Base-by-base conservation (phyloP, 2,888 invertebrate genomes). In the Camptogramma bilineatum region DNA sequence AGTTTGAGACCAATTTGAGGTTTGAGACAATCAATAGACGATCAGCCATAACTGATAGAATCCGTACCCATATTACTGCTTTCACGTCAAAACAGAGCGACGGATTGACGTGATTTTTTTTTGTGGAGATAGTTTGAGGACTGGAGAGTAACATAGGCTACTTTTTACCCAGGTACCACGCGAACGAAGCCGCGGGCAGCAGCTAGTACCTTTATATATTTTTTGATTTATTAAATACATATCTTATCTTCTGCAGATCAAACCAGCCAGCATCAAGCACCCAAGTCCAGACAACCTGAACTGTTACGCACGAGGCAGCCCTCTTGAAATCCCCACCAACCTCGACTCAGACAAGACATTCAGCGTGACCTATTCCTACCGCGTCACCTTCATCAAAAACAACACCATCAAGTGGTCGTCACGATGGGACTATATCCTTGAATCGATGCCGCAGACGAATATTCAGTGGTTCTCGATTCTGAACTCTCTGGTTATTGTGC, bases 391-490 rank as follows among this genome's bases (percentile, higher is more conserved):
- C 87, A 92, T 95, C 78, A 94, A 94, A 80, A 96, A 97, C 79
- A 96, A 97, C 85, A 95, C 95, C 0, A 96, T 98, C 13, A 99
- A 98, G 90, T 99, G 99, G 99, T 99, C 99, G 0, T 99, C 99
- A 0, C 95, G 99, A 80, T 99, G 99, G 99, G 99, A 99, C 89
- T 99, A 99, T 87, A 99, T 99, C 70, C 93, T 99, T 64, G 98
- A 99, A 89, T 98, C 99, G 0, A 98, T 99, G 97, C 99, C 98
- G 0, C 98, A 99, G 85, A 98, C 99, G 0, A 99, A 99, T 84
- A 99, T 99, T 77, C 99, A 99, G 86, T 99, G 99, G 99, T 99
- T 99, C 87, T 99, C 98, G 72, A 99, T 99, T 80, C 94, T 99
- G 68, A 99, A 99, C 89, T 99, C 99, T 0, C 93, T 99, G 76